Base-by-base conservation (phyloP, 2,797 vertebrate genomes). In the Diplodus puntazzo region DNA sequence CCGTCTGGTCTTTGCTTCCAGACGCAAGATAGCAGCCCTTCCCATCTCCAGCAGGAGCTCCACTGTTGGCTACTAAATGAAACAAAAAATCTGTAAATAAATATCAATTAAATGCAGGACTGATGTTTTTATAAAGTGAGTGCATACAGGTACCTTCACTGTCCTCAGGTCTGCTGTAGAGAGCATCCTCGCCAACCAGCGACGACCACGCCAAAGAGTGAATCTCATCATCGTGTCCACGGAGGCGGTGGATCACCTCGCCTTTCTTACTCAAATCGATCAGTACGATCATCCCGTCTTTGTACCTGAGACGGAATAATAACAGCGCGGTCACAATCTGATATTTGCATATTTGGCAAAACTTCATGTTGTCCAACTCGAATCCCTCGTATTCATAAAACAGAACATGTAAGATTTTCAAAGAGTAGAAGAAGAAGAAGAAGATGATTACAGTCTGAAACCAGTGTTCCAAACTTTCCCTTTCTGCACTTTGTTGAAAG, bases 191-290 rank as follows among this genome's bases (percentile, higher is more conserved):
- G 0, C 91, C 88, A n/a, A 88, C 86, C 27, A 95, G 55, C 14
- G 97, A 96, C 27, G 96, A 96, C 98, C 98, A 99, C n/a, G 93
- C 95, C 84, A 99, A 92, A 9, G 95, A 96, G 69, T 99, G 98
- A 88, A 99, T 96, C 92, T 99, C 98, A 77, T 99, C 97, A 0
- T 99, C 98, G 0, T 99, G 98, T 63, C 98, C 98, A n/a, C 98
- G 95, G 18, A 99, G 91, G 0, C 97, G 95, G 65, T 97, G 96
- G 61, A 95, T 79, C 54, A 99, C 95, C 67, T 98, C 97, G 25
- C 96, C 97, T 85, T 97, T 98, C 83, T 95, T 98, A 85, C 96
- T 97, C 92, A 98, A 95, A 49, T 99, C 98, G 11, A 97, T 96
- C 79, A 99, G 80, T 59, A 96, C 94, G 67, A 99, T 97, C 93